Conservation (phyloP, 2,797 vertebrate genomes). For the Rhyacichthys aspro region DNA sequence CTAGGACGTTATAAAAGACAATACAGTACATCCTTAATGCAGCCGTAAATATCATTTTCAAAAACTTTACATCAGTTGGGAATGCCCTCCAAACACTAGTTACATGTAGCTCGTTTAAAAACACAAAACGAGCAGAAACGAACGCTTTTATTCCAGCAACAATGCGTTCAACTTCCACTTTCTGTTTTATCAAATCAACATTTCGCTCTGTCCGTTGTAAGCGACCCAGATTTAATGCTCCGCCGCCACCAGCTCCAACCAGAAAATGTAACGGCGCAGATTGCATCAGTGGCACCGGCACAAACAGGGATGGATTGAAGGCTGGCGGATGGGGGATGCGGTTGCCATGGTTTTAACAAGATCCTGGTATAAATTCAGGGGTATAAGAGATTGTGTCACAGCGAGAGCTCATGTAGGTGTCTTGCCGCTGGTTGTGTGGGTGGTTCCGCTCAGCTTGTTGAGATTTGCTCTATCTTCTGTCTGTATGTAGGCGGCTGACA, state of each 20-base stretch:
- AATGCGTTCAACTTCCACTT: neutral
- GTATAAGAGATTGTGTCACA: conserved; percentile 53
- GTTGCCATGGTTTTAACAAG: conserved; percentile 69
- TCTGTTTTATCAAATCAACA: conserved; percentile 33
- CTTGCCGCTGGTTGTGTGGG: conserved; percentile 54
- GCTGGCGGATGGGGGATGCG: conserved; percentile 45
- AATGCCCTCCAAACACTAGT: too few relatives aligned
- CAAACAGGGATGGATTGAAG: conserved; percentile 27
- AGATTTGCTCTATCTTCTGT: conserved; percentile 32
- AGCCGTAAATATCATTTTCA: too few relatives aligned
- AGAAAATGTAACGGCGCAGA: conserved; percentile 28
- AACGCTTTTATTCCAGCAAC: neutral
- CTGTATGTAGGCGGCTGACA: conserved; percentile 24
- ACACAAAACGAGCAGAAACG: too few relatives aligned
- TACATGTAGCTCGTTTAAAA: too few relatives aligned
- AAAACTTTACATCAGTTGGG: too few relatives aligned
- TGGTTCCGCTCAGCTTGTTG: conserved; percentile 60
- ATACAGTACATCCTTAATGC: too few relatives aligned
- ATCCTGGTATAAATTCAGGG: conserved; percentile 56
- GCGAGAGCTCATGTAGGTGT: conserved; percentile 52
- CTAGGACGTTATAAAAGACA: too few relatives aligned
- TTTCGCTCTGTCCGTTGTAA: neutral
- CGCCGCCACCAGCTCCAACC: conserved; percentile 52
- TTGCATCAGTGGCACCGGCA: conserved; percentile 44
- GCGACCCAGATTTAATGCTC: conserved; percentile 58